Evolutionary conservation across 2,113 vertebrate genomes (phyloP).

Genomic region (Cephalopterus ornatus): DNA sequence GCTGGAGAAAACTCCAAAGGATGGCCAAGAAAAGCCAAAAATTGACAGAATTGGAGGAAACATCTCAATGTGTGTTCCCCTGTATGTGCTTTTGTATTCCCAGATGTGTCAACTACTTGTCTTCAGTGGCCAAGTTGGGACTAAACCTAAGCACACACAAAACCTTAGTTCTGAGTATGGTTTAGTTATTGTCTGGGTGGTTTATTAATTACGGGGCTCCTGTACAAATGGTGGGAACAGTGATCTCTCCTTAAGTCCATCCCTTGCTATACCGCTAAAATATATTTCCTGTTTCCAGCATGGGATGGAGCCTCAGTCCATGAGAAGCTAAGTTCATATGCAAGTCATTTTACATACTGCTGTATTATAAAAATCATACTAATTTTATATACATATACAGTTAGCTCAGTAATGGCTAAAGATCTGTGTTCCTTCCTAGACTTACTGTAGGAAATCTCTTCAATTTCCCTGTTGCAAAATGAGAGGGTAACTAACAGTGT

Average conservation of each 20-base stretch:
- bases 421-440: neutral
- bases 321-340: neutral
- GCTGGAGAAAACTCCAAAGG: neutral
- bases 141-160: accelerated
- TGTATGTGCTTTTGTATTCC: neutral
- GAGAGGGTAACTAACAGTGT: neutral
- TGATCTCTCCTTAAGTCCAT: neutral
- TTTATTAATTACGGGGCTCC: neutral
- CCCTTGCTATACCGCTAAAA: neutral
- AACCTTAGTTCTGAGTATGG: neutral
- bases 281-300: neutral
- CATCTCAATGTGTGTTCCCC: neutral
- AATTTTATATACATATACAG: neutral
- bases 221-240: neutral
- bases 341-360: neutral
- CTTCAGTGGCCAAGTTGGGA: neutral
- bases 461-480: neutral
- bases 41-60: neutral
- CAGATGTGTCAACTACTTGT: neutral
- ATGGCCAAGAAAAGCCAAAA: neutral
- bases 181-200: neutral
- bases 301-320: neutral
- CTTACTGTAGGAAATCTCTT: neutral
- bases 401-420: neutral
- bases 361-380: neutral